phyloP scores from a whole-genome alignment of 2,888 invertebrate genomes.

The Orthonevra nobilis region DNA sequence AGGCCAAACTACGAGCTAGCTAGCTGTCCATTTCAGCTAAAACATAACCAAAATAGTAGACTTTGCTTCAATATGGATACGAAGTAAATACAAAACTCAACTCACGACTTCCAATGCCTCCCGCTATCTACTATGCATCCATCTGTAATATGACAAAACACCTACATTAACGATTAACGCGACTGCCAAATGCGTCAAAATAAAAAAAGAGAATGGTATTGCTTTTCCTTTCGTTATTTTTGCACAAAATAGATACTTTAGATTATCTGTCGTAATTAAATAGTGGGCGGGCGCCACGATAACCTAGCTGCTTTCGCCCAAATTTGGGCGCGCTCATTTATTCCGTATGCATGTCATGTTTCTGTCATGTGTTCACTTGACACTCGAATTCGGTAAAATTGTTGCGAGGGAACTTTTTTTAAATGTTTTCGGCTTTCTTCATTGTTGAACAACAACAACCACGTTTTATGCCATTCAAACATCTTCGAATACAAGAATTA shows the following conservation, averaged over 20 bases:
- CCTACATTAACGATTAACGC: too few species aligned
- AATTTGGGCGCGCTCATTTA: slow-evolving; percentile 3
- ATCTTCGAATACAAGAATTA: slow-evolving; percentile 23
- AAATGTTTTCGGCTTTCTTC: slow-evolving; percentile 3
- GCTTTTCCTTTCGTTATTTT: background rate
- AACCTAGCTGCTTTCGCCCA: slow-evolving; percentile 25
- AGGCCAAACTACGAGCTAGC: too few species aligned
- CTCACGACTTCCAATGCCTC: too few species aligned
- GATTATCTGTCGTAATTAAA: slow-evolving; percentile 33
- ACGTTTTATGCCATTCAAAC: slow-evolving; percentile 34
- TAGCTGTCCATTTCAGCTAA: too few species aligned
- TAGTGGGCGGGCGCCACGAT: slow-evolving; percentile 42
- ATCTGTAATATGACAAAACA: too few species aligned
- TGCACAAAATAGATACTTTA: slow-evolving; percentile 13
- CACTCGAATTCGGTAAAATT: slow-evolving; percentile 32
- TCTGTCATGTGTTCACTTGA: slow-evolving; percentile 42
- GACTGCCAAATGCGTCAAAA: background rate
- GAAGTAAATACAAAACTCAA: too few species aligned
- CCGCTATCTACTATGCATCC: too few species aligned
- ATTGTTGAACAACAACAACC: slow-evolving; percentile 11
- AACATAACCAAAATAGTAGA: too few species aligned
- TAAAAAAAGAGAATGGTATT: background rate
- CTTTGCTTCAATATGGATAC: too few species aligned
- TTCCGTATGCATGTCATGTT: slow-evolving; percentile 33
- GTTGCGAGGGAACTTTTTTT: too few species aligned